Percentiles rank a stretch among this genome's conserved stretches.
These are phyloP conservation scores for Porites lutea DNA, from an alignment of 64 coral and sea anemone species.

Conservation along the genomic window DNA sequence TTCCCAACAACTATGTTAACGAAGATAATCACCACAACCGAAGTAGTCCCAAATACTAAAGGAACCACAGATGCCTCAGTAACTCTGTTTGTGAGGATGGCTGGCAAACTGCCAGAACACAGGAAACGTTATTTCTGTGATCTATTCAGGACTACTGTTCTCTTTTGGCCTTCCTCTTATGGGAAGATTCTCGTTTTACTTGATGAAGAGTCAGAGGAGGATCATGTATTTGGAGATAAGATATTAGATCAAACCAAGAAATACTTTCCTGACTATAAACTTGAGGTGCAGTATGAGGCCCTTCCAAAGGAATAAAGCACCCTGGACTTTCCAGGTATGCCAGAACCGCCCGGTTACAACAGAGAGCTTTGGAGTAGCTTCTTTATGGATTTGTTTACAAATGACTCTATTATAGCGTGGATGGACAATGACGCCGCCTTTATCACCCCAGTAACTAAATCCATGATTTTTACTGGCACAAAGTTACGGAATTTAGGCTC, in stretches of 20 bases:
- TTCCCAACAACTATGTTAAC: no score
- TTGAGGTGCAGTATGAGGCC: no score
- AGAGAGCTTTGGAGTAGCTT: not conserved
- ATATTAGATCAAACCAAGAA: not conserved
- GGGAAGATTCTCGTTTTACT: constrained; percentile 46
- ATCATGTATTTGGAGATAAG: constrained; percentile 3
- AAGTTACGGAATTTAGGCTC: no score
- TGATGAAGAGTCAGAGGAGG: constrained; percentile 34
- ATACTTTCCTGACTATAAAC: constrained; percentile 35
- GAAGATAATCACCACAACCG: no score
- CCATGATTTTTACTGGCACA: no score
- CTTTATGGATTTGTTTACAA: constrained; percentile 55
- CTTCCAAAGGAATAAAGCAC: no score
- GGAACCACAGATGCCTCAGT: not conserved
- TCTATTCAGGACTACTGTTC: not conserved
- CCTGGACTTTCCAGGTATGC: not conserved
- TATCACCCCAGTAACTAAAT: no score
- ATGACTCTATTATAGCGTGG: constrained; percentile 26
- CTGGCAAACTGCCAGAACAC: not conserved
- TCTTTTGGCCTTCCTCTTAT: constrained; percentile 23
- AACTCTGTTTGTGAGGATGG: not conserved
- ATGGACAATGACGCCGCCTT: no score
- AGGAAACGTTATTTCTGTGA: constrained; percentile 24
- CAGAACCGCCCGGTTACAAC: constrained; percentile 26
- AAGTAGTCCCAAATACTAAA: no score